A percentile compares a stretch with the other conserved stretches of the same genome.
Evolutionary conservation across 2,888 invertebrate species (phyloP).

Genomic region (Eurytoma californica): DNA sequence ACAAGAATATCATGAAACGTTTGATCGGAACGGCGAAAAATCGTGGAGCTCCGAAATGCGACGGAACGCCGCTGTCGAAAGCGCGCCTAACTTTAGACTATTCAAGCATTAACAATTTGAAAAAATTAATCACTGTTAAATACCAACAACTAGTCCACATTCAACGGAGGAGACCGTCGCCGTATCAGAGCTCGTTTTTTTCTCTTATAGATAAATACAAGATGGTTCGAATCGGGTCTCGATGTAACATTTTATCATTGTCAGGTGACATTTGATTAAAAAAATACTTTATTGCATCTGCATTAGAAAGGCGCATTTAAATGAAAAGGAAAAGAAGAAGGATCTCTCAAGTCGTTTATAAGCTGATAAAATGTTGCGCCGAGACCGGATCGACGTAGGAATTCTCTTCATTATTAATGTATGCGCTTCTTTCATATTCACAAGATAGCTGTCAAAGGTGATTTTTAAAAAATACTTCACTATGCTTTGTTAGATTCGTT

Average conservation of each 20-base stretch:
- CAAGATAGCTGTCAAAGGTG: slow-evolving; percentile 25
- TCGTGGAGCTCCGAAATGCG: neutral
- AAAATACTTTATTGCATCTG: neutral
- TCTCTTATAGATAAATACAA: slow-evolving; percentile 12
- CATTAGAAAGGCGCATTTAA: neutral
- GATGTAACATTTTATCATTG: neutral
- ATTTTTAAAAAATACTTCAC: slow-evolving; percentile 45
- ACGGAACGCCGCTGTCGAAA: slow-evolving; percentile 11
- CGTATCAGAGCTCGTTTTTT: slow-evolving; percentile 10
- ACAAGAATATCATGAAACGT: slow-evolving; percentile 24
- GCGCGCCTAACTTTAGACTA: slow-evolving; percentile 33
- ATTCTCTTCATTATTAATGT: slow-evolving; percentile 1
- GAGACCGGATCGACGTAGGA: slow-evolving; percentile 9
- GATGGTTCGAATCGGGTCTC: slow-evolving; percentile 12
- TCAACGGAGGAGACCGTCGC: slow-evolving; percentile 5
- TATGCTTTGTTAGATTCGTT: neutral
- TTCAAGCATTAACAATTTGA: slow-evolving; percentile 43
- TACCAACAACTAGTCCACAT: slow-evolving; percentile 36
- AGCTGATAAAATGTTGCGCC: slow-evolving; percentile 14
- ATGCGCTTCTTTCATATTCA: slow-evolving; percentile 5
- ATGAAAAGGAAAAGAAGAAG: neutral
- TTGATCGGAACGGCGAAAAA: slow-evolving; percentile 16
- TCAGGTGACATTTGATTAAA: too few species aligned
- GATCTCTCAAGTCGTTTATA: neutral
- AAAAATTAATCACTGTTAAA: slow-evolving; percentile 41